A percentile compares a stretch with the other conserved stretches of the same genome.
phyloP scores from a whole-genome alignment of 23 tunicate genomes.

The Ciona savignyi region DNA sequence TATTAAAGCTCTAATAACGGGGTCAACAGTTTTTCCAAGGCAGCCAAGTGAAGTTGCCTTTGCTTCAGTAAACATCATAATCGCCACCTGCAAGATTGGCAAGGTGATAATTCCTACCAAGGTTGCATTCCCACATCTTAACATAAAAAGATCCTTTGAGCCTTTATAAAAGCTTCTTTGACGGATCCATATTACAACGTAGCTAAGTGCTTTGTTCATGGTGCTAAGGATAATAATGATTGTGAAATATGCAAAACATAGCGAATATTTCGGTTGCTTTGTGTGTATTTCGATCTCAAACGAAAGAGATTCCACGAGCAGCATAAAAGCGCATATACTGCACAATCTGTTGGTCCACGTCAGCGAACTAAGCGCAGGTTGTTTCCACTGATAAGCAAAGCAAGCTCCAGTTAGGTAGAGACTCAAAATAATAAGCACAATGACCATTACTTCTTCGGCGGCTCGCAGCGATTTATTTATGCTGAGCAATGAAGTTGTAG shows the following conservation, averaged over 20 bases:
- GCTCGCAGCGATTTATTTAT: too few species aligned
- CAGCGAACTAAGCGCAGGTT: neutral
- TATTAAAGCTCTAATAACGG: neutral
- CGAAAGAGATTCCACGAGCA: neutral
- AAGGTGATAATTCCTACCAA: conserved; percentile 6
- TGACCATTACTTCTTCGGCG: neutral
- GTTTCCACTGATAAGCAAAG: neutral
- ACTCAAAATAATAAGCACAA: neutral
- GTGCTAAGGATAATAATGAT: neutral
- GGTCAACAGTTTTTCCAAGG: neutral
- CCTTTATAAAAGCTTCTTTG: neutral
- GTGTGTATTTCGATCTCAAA: neutral
- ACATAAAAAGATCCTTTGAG: neutral
- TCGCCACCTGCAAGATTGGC: neutral
- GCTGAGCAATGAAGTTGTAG: too few species aligned
- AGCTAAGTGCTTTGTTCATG: neutral
- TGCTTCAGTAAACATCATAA: neutral
- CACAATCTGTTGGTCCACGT: conserved; percentile 10
- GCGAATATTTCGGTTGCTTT: neutral
- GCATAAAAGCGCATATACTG: neutral
- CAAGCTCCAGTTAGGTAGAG: neutral
- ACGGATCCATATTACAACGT: conserved; percentile 10
- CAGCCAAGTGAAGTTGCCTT: conserved; percentile 2
- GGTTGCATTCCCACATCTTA: neutral
- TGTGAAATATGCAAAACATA: neutral